Conservation (phyloP, 1,140 invertebrate genomes). For the Heliconius hermathena region DNA sequence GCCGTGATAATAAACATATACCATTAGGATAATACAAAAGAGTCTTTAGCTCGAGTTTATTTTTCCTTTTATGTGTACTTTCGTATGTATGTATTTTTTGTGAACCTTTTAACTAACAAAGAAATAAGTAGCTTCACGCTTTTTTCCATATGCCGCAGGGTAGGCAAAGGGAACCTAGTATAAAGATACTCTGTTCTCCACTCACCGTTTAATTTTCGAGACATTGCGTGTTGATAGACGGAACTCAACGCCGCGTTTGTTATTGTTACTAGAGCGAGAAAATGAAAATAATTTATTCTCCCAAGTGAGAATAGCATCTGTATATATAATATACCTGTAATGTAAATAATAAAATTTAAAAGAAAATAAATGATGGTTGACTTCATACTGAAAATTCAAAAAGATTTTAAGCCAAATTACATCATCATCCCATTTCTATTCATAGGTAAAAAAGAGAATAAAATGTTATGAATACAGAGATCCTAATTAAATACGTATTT, state of each 20-base stretch:
- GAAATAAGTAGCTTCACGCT: background rate
- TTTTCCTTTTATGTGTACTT: background rate
- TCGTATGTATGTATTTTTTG: background rate
- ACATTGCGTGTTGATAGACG: too few relatives aligned
- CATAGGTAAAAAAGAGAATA: background rate
- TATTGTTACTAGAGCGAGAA: too few relatives aligned
- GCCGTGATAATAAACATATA: slow-evolving; percentile 6
- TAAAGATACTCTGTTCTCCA: too few relatives aligned
- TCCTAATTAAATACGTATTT: slow-evolving; percentile 4
- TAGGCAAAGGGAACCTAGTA: background rate
- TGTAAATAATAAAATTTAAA: background rate
- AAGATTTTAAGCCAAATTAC: background rate
- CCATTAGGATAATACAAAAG: background rate
- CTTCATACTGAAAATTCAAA: background rate
- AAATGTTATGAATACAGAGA: background rate
- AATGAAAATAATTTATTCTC: too few relatives aligned
- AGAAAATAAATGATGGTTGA: background rate
- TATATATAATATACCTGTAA: too few relatives aligned
- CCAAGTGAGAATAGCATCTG: too few relatives aligned
- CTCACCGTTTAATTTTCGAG: too few relatives aligned
- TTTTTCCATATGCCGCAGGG: background rate
- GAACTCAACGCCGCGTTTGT: too few relatives aligned
- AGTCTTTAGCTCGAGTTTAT: background rate
- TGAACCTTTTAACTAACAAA: background rate
- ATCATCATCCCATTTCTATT: background rate